A percentile compares a stretch with the other conserved stretches of the same genome.
These are phyloP conservation scores for Staurois parvus DNA, from an alignment of 2,797 vertebrate genomes.

Conservation along the genomic window DNA sequence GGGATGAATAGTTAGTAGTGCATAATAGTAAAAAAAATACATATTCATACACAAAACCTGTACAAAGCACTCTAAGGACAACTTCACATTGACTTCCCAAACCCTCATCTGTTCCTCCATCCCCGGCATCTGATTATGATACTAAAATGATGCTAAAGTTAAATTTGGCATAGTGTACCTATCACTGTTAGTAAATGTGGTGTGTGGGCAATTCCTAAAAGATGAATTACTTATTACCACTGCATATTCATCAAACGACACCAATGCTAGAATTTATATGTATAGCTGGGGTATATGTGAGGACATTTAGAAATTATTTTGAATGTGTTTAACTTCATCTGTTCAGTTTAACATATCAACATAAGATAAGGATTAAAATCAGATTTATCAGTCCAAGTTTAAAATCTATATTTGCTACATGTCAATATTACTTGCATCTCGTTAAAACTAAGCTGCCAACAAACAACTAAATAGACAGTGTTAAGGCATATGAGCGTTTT, in stretches of 20 bases:
- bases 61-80: conserved; percentile 9
- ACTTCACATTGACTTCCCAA: neutral
- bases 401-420: too few relatives aligned
- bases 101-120: neutral
- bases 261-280: neutral
- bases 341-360: neutral
- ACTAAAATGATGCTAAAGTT: neutral
- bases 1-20: conserved; percentile 24
- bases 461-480: neutral
- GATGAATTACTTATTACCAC: neutral
- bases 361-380: neutral
- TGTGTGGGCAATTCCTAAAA: neutral
- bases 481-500: neutral
- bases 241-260: neutral
- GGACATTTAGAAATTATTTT: neutral
- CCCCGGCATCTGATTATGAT: neutral
- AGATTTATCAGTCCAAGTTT: neutral
- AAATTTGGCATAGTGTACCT: neutral
- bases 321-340: neutral
- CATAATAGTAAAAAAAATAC: conserved; percentile 15
- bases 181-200: neutral
- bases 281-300: neutral
- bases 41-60: conserved; percentile 33
- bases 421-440: neutral
- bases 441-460: neutral